Evolutionary conservation across 1,140 invertebrate genomes (phyloP), one percentile per base, ranked within the genome.

Genomic region (Hormaphis cornu): DNA sequence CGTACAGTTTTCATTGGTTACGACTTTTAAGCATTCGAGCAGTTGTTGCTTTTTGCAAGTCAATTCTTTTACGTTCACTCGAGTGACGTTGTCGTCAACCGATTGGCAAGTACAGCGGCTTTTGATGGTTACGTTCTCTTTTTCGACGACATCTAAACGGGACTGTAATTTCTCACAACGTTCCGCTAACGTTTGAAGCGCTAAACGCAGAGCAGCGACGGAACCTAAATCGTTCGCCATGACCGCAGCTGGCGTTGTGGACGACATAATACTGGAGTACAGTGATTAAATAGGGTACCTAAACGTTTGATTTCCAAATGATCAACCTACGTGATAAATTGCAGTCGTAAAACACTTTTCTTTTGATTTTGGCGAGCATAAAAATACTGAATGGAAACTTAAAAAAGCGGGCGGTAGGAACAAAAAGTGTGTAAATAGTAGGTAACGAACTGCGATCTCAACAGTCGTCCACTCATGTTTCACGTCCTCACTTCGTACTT

Each of bases 181-280:
- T 77, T 91, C 88, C 75, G 87, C 85, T 82, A 91, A 85, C 8
- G 88, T 89, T 77, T 88, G 84, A 72, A 90, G 81, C 14, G 89
- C 89, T 52, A 90, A 79, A 80, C 88, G 83, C 50, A 89, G 77
- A 20, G 88, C 88, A 78, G 82, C 79, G 70, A 82, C 77, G 2
- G 82, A 79, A 20, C 77, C 78, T 0, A 46, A 18, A 14, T 71
- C 70, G 4, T 71, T 37, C 4, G 28, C 7, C 12, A 22, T 16
- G 24, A 48, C 20, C 16, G 37, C 24, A 8, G n/a, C 12, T 14
- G 16, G 12, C 5, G 14, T 42, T 44, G 35, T 20, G 28, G 40
- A 26, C 16, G 58, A 28, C 58, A 61, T 63, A 7, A 40, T 28
- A 46, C 20, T 35, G 1, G 35, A 54, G 33, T 35, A 20, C 33